These are phyloP conservation scores for Sphaerophoria taeniata DNA, from an alignment of 2,888 invertebrate genomes.

Conservation along the genomic window DNA sequence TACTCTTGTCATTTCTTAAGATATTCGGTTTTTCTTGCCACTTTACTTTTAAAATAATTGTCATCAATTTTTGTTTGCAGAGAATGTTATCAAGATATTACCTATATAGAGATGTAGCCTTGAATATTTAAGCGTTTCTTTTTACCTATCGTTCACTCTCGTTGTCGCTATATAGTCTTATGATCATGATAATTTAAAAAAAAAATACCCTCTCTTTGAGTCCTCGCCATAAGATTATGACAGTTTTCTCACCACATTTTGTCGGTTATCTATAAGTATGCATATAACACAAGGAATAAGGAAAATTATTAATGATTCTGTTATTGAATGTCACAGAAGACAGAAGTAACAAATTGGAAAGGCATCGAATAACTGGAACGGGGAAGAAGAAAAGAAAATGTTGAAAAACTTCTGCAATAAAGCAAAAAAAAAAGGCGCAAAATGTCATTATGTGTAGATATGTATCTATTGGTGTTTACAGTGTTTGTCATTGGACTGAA, in stretches of 20 bases:
- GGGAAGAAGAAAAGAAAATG: conserved; percentile 20
- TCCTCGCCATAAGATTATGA: conserved; percentile 81
- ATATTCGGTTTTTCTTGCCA: conserved; percentile 22
- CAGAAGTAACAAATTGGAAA: conserved; percentile 69
- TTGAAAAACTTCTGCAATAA: conserved; percentile 13
- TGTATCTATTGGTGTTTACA: not conserved
- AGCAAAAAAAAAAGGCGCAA: conserved; percentile 47
- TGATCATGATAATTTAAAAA: not conserved
- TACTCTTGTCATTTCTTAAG: conserved; percentile 40
- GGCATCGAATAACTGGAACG: conserved; percentile 10
- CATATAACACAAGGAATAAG: conserved; percentile 31
- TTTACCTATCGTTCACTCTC: too few relatives aligned
- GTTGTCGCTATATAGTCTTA: too few relatives aligned
- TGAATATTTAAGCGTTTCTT: not conserved
- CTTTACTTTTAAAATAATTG: conserved; percentile 57
- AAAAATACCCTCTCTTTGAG: conserved; percentile 41
- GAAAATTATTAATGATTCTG: conserved; percentile 73
- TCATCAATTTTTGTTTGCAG: conserved; percentile 35
- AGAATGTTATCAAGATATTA: conserved; percentile 1
- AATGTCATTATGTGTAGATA: conserved; percentile 28
- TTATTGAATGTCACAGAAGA: conserved; percentile 71
- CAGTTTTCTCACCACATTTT: conserved; percentile 80
- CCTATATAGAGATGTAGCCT: conserved; percentile 1
- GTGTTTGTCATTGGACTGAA: conserved; percentile 48
- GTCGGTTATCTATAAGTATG: not conserved